phyloP scores from a whole-genome alignment of 2,888 invertebrate genomes.

The Crocallis elinguaria region DNA sequence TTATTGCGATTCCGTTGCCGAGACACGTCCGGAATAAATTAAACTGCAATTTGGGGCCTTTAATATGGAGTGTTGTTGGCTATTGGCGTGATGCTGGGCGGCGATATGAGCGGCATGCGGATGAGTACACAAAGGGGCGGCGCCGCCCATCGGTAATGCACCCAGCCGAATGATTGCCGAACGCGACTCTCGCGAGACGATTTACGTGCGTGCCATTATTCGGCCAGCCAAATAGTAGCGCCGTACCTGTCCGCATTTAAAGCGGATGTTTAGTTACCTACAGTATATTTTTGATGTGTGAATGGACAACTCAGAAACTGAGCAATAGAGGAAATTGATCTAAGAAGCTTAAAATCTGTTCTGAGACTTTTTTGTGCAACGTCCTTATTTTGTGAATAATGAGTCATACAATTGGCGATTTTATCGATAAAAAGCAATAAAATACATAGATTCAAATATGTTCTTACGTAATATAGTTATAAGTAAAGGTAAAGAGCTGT shows the following conservation, averaged over 20 bases:
- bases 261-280: constrained; percentile 3
- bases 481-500: too few relatives aligned
- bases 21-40: constrained; percentile 83
- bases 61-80: constrained; percentile 82
- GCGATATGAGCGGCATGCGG: constrained; percentile 78
- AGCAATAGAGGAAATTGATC: too few relatives aligned
- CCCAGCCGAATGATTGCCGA: constrained; percentile 66
- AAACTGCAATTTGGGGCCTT: constrained; percentile 82
- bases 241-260: not conserved
- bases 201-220: constrained; percentile 44
- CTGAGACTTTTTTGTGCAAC: too few relatives aligned
- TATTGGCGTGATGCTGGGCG: constrained; percentile 71
- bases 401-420: too few relatives aligned
- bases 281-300: too few relatives aligned
- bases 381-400: too few relatives aligned
- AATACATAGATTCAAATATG: too few relatives aligned
- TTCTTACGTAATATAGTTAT: too few relatives aligned
- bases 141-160: constrained; percentile 65
- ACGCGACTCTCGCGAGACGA: constrained; percentile 51
- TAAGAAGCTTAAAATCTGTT: too few relatives aligned
- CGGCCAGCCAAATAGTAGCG: constrained; percentile 34
- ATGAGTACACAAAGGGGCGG: constrained; percentile 76
- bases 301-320: too few relatives aligned
- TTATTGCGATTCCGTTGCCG: constrained; percentile 82
- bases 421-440: too few relatives aligned